phyloP scores from a whole-genome alignment of 2,113 vertebrate genomes.

The Sylvietta virens region DNA sequence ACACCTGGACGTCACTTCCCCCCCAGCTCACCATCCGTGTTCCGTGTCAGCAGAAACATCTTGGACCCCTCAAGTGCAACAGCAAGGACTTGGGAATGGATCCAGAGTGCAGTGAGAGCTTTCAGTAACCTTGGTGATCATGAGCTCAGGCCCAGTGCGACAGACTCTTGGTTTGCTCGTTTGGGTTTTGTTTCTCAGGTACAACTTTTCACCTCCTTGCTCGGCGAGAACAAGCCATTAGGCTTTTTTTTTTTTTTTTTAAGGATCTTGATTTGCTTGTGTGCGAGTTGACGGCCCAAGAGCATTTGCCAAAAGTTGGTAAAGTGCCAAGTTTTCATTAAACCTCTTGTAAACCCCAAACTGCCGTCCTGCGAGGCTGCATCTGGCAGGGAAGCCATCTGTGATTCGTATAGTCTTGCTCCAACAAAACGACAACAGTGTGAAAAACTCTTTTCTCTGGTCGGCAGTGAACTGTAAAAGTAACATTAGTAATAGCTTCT shows the following conservation, averaged over 20 bases:
- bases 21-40: not conserved
- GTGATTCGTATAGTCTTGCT: constrained; percentile 68
- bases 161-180: not conserved
- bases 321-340: constrained; percentile 76
- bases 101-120: not conserved
- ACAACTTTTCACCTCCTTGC: constrained; percentile 44
- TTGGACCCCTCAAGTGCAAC: not conserved
- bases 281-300: constrained; percentile 60
- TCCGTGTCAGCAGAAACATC: not conserved
- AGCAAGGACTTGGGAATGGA: not conserved
- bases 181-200: constrained; percentile 60
- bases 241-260: not conserved
- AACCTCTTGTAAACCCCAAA: constrained; percentile 77
- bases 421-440: constrained; percentile 80
- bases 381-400: constrained; percentile 81
- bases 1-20: not conserved
- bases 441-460: constrained; percentile 77
- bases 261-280: constrained; percentile 22
- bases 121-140: constrained; percentile 15
- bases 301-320: constrained; percentile 68
- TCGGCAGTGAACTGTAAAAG: constrained; percentile 78
- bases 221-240: constrained; percentile 35
- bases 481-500: constrained; percentile 80
- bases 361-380: constrained; percentile 65
- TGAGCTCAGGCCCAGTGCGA: not conserved